A percentile compares a stretch with the other conserved stretches of the same genome.
Evolutionary conservation across 2,797 vertebrate genomes (phyloP).

Genomic region (Pseudotriccus pelzelni): DNA sequence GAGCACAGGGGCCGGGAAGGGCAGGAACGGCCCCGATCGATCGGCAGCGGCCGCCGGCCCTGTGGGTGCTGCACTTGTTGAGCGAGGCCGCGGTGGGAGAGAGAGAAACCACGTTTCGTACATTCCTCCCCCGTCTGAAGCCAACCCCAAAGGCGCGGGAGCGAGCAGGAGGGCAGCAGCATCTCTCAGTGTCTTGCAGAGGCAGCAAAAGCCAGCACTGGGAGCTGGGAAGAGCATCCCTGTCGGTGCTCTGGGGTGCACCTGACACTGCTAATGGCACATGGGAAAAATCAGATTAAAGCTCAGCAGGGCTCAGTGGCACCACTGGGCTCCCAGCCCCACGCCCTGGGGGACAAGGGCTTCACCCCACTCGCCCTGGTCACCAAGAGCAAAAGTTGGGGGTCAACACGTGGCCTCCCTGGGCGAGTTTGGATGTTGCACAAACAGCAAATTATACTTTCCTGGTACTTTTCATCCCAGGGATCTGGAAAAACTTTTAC

Average conservation of each 20-base stretch:
- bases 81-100: neutral
- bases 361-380: neutral
- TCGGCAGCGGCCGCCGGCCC: conserved; percentile 31
- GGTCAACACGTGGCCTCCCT: neutral
- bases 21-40: conserved; percentile 66
- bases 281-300: accelerated
- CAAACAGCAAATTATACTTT: accelerated
- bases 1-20: conserved; percentile 62
- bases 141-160: accelerated
- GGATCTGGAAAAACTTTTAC: neutral
- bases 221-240: accelerated
- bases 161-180: neutral
- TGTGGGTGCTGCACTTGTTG: conserved; percentile 55
- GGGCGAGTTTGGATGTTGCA: neutral
- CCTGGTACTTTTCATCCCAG: accelerated
- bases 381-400: too few species aligned
- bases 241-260: accelerated
- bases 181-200: neutral
- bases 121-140: neutral
- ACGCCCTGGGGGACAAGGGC: accelerated
- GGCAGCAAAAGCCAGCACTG: neutral
- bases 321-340: neutral
- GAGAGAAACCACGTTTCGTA: accelerated
- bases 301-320: neutral
- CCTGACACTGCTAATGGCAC: accelerated